Evolutionary conservation across 2,113 vertebrate genomes (phyloP), one percentile per base, ranked within the genome.

Genomic region (Chamaea fasciata): DNA sequence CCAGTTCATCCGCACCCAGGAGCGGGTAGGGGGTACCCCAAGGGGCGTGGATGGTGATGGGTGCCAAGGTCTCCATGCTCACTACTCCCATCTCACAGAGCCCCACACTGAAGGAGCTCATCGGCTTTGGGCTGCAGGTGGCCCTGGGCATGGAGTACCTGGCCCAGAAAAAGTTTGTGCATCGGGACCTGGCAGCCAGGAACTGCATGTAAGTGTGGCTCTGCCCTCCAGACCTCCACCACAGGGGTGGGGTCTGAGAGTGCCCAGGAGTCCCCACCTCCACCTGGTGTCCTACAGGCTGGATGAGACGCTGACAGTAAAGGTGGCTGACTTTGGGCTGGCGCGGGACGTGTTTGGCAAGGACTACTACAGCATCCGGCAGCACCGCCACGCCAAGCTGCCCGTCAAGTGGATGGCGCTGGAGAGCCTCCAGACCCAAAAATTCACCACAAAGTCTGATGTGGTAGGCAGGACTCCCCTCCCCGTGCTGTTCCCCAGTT

Each of bases 341-440:
- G 99, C 99, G 0, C 98, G 99, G 37, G 99, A 99, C 2, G 95
- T 99, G 59, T 98, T 99, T 15, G 99, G 99, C 96, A 99, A 99
- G 93, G 99, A 99, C 52, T 99, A 99, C 97, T 99, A 99, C 95
- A 99, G 99, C 49, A 85, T 99, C 55, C 98, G 83, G 57, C 98
- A 97, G 82, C 98, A 99, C 89, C 98, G 96, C 79, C 99, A 98
- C 0, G 98, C 99, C 55, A 99, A 99, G 96, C 97, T 99, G 22
- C 99, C 99, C 0, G 99, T 99, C 83, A 99, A 99, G 79, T 99
- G 99, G 99, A 99, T 99, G 99, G 99, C 99, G 0, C 98, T 99
- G 18, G 99, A 99, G 96, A 99, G 99, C 95, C 98, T 99, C 64
- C 99, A 99, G 98, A 99, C 98, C 22, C 99, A 99, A 96, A 99